phyloP scores from a whole-genome alignment of 2,888 invertebrate genomes.

The Tethea ocularis region DNA sequence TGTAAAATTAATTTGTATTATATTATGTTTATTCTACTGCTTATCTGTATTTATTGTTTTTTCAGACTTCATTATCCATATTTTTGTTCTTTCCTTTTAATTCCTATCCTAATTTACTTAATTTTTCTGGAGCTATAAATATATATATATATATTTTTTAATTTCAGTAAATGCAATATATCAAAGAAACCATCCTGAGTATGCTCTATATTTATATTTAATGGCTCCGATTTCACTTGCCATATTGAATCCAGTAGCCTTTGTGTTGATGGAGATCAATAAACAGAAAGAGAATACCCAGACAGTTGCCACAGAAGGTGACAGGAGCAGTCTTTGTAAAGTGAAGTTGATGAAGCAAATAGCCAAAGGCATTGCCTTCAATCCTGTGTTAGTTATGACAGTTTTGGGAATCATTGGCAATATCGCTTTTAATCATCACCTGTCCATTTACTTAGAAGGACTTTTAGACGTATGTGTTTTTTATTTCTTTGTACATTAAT shows the following conservation, averaged over 20 bases:
- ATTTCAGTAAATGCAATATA: conserved; percentile 93
- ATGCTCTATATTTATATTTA: conserved; percentile 94
- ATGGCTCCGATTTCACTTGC: conserved; percentile 97
- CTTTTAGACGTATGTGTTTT: conserved; percentile 86
- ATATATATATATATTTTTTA: conserved; percentile 9
- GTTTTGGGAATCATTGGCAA: conserved; percentile 95
- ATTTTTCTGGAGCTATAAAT: too few relatives aligned
- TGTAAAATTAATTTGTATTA: too few relatives aligned
- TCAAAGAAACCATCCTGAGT: conserved; percentile 93
- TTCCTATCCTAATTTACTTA: too few relatives aligned
- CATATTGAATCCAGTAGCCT: conserved; percentile 95
- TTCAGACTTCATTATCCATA: too few relatives aligned
- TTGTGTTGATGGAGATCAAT: conserved; percentile 93
- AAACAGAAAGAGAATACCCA: conserved; percentile 75
- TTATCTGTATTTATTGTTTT: too few relatives aligned
- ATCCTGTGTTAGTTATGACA: conserved; percentile 97
- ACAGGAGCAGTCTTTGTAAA: conserved; percentile 52
- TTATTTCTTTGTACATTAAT: background rate
- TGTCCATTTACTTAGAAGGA: conserved; percentile 90
- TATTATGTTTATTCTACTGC: too few relatives aligned
- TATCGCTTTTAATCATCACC: conserved; percentile 89
- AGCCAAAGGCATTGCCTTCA: conserved; percentile 89
- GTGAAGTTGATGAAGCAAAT: conserved; percentile 74
- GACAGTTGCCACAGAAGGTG: conserved; percentile 36
- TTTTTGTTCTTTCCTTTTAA: too few relatives aligned